Percentiles rank a stretch among this genome's conserved stretches.
phyloP scores from a whole-genome alignment of 1,140 invertebrate genomes.

The Meloidogyne exigua region DNA sequence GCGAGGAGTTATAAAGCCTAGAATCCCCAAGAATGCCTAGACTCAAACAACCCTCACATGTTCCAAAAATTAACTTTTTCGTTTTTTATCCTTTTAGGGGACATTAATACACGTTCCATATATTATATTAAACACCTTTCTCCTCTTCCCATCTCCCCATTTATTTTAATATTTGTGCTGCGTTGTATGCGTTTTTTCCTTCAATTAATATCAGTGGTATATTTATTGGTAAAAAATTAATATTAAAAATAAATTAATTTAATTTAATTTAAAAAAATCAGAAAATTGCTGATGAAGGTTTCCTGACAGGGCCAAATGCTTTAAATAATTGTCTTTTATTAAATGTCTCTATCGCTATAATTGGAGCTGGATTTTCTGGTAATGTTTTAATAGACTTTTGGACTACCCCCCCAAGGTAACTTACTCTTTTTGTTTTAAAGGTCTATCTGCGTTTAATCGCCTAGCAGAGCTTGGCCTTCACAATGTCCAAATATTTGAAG shows the following conservation, averaged over 20 bases:
- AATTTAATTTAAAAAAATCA: neutral
- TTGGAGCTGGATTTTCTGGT: slow-evolving; percentile 39
- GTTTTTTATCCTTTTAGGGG: neutral
- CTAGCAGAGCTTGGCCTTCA: slow-evolving; percentile 15
- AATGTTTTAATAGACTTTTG: neutral
- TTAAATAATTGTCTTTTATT: neutral
- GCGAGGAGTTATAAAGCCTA: neutral
- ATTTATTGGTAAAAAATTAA: neutral
- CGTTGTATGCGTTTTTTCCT: slow-evolving; percentile 15
- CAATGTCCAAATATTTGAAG: slow-evolving; percentile 41
- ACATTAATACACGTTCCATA: neutral
- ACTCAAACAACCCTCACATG: too few relatives aligned
- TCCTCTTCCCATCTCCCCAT: neutral
- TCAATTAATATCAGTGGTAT: neutral
- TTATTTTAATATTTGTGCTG: neutral
- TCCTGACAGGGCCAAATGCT: slow-evolving; percentile 5
- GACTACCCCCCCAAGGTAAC: too few relatives aligned
- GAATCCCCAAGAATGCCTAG: neutral
- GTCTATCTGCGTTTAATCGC: slow-evolving; percentile 20
- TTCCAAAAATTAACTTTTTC: neutral
- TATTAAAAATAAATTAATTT: neutral
- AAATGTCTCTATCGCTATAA: slow-evolving; percentile 36
- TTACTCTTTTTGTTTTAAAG: neutral
- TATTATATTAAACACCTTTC: neutral
- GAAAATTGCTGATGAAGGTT: slow-evolving; percentile 6